Percentiles rank a stretch among this genome's conserved stretches.
Evolutionary conservation across 2,888 invertebrate species (phyloP).

Genomic region (Synanthedon andrenaeformis): DNA sequence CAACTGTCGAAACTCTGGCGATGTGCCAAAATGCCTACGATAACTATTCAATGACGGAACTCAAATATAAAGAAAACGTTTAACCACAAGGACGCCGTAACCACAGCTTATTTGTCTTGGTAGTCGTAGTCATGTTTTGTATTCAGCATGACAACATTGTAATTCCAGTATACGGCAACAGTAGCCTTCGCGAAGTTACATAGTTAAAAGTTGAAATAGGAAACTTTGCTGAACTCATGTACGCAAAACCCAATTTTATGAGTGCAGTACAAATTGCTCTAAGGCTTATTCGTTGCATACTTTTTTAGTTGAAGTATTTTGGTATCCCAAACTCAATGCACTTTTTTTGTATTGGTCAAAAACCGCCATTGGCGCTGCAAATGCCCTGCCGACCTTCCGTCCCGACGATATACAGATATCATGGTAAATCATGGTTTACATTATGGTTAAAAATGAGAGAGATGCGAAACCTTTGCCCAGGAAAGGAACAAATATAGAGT

Average conservation of each 20-base stretch:
- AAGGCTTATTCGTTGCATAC: conserved; percentile 18
- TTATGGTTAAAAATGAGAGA: no score
- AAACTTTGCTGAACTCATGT: background rate
- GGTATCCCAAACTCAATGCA: no score
- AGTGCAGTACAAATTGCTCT: conserved; percentile 35
- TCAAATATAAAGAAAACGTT: conserved; percentile 9
- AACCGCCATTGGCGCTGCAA: no score
- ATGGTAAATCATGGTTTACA: no score
- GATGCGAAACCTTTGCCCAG: no score
- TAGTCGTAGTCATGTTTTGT: background rate
- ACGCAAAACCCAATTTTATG: conserved; percentile 8
- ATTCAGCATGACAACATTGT: background rate
- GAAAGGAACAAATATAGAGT: no score
- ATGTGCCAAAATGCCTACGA: conserved; percentile 33
- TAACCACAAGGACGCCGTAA: conserved; percentile 4
- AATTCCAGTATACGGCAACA: background rate
- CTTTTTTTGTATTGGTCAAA: no score
- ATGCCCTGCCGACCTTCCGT: no score
- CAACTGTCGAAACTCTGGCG: conserved; percentile 27
- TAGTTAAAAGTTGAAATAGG: background rate
- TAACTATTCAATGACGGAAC: conserved; percentile 33
- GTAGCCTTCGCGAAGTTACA: background rate
- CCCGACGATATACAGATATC: no score
- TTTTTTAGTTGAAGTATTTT: no score
- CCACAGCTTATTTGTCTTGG: background rate